A percentile compares a stretch with the other conserved stretches of the same genome.
Evolutionary conservation across 2,797 vertebrate genomes (phyloP).

Genomic region (Myoxocephalus aenaeus): DNA sequence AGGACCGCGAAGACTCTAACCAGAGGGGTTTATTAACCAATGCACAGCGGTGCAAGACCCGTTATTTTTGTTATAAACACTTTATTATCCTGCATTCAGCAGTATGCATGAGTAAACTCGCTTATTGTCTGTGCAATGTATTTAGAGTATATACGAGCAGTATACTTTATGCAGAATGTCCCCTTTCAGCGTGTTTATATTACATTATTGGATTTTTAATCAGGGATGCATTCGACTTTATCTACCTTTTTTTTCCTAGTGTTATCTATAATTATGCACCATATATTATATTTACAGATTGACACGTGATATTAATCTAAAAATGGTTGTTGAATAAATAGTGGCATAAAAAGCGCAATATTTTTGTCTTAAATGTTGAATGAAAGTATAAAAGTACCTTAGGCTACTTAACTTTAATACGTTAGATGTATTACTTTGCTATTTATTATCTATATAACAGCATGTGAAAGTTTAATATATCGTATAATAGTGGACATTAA

Average conservation of each 20-base stretch:
- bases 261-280: background rate
- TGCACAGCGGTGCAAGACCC: background rate
- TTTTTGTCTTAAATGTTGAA: background rate
- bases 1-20: slow-evolving; percentile 66
- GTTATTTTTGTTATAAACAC: background rate
- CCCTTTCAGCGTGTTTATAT: background rate
- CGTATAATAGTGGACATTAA: no score
- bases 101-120: background rate
- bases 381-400: background rate
- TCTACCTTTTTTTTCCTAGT: background rate
- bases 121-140: no score
- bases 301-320: background rate
- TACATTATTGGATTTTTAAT: background rate
- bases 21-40: background rate
- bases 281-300: background rate
- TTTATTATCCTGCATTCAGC: background rate
- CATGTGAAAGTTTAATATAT: background rate
- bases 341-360: background rate
- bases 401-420: background rate
- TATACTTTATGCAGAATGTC: background rate
- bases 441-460: background rate
- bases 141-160: no score
- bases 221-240: background rate
- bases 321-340: background rate
- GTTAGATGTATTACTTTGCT: background rate